Evolutionary conservation across 2,797 vertebrate genomes (phyloP).

Genomic region (Borostomias antarcticus): DNA sequence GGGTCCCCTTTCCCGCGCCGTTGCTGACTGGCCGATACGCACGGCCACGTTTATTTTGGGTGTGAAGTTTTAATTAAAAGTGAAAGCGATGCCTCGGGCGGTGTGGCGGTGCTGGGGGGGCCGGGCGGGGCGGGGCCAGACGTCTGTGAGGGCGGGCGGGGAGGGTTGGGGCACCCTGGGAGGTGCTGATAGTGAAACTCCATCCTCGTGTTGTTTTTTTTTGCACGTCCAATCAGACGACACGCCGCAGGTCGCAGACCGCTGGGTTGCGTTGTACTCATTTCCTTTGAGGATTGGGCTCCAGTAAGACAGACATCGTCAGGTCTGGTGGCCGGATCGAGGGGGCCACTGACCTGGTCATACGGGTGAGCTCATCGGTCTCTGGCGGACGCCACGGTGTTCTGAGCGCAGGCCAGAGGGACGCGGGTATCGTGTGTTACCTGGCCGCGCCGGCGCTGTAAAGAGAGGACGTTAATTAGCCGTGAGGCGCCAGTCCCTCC

Average conservation of each 20-base stretch:
- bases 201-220: conserved; percentile 58
- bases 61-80: conserved; percentile 80
- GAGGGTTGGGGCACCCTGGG: conserved; percentile 19
- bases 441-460: conserved; percentile 56
- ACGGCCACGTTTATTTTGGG: conserved; percentile 66
- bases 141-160: background rate
- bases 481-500: conserved; percentile 63
- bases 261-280: no score
- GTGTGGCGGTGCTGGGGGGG: conserved; percentile 29
- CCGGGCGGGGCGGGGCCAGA: background rate
- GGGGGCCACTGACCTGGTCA: background rate
- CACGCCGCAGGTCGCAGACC: conserved; percentile 56
- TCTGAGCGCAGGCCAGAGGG: background rate
- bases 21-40: conserved; percentile 54
- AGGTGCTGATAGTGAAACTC: conserved; percentile 55
- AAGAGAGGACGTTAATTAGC: conserved; percentile 67
- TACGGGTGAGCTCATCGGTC: conserved; percentile 3
- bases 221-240: conserved; percentile 57
- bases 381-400: background rate
- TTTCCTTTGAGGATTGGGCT: background rate
- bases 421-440: conserved; percentile 64
- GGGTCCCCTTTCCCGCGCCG: conserved; percentile 53
- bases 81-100: conserved; percentile 61
- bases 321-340: background rate
- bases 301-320: background rate